A percentile compares a stretch with the other conserved stretches of the same genome.
Evolutionary conservation across 2,888 invertebrate genomes (phyloP).

Genomic region (Atherix ibis): DNA sequence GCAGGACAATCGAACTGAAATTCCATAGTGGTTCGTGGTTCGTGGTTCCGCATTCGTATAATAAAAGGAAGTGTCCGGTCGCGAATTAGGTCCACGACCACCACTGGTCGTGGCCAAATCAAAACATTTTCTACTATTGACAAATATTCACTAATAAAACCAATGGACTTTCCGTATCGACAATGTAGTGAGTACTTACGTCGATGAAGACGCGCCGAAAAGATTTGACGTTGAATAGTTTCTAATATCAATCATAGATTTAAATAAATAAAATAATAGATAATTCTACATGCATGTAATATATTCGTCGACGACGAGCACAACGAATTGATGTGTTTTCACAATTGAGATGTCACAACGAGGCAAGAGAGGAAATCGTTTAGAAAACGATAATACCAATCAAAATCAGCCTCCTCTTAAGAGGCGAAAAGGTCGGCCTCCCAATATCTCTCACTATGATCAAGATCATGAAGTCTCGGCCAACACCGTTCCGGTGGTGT

Average conservation of each 20-base stretch:
- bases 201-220: too few species aligned
- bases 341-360: conserved; percentile 50
- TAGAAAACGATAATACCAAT: conserved; percentile 31
- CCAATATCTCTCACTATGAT: conserved; percentile 23
- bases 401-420: conserved; percentile 49
- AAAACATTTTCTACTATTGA: too few species aligned
- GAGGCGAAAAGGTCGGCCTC: conserved; percentile 57
- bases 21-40: too few species aligned
- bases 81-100: too few species aligned
- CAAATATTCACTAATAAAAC: neutral
- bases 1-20: conserved; percentile 8
- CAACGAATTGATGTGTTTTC: conserved; percentile 11
- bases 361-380: conserved; percentile 57
- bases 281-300: too few species aligned
- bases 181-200: conserved; percentile 9
- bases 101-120: too few species aligned
- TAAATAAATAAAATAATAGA: too few species aligned
- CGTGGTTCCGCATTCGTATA: too few species aligned
- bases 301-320: too few species aligned
- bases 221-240: too few species aligned
- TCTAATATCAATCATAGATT: too few species aligned
- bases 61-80: too few species aligned
- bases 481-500: conserved; percentile 13
- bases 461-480: conserved; percentile 14
- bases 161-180: neutral